Evolutionary conservation across 2,888 invertebrate species (phyloP).

Genomic region (Noctua fimbriata): DNA sequence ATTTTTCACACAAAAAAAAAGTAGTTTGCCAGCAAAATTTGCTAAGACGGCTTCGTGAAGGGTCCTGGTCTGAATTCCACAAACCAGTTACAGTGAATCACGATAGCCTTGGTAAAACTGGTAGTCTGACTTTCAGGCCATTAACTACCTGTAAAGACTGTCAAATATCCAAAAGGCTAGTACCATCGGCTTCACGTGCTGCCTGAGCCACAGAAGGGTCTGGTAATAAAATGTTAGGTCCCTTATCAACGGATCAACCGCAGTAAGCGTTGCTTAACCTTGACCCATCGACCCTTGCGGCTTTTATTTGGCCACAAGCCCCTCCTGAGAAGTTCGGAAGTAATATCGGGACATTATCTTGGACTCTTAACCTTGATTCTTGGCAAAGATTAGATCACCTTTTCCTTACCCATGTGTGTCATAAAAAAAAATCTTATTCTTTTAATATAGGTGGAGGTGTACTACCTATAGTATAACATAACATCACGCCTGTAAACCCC

Average conservation of each 20-base stretch:
- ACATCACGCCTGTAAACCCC: background rate
- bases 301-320: background rate
- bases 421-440: background rate
- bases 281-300: background rate
- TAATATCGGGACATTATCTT: slow-evolving; percentile 11
- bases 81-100: background rate
- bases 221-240: background rate
- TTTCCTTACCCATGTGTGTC: slow-evolving; percentile 9
- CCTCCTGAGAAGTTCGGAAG: slow-evolving; percentile 14
- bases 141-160: background rate
- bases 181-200: too few relatives aligned
- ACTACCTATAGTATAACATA: background rate
- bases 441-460: background rate
- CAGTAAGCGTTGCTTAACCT: background rate
- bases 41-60: too few relatives aligned
- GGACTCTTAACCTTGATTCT: slow-evolving; percentile 12
- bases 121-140: background rate
- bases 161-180: background rate
- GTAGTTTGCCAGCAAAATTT: too few relatives aligned
- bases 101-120: background rate
- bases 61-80: background rate
- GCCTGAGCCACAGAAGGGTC: fast-evolving
- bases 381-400: slow-evolving; percentile 21
- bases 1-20: too few relatives aligned
- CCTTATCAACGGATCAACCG: background rate